Conservation (phyloP, 2,113 vertebrate species). For the Odocoileus virginianus region DNA sequence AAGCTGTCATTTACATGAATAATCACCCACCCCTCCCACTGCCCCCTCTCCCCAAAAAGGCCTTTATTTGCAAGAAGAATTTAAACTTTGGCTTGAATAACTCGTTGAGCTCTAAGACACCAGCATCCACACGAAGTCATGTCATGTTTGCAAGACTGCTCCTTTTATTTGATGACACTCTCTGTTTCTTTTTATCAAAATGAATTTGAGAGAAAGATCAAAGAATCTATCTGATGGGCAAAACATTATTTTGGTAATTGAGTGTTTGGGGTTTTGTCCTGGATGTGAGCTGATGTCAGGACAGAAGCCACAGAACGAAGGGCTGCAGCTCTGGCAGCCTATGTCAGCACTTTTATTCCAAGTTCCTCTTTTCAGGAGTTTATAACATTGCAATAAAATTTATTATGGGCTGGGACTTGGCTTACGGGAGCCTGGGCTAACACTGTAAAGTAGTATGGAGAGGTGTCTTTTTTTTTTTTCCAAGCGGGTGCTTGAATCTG, state of each 20-base stretch:
- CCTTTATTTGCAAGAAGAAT: slow-evolving; percentile 76
- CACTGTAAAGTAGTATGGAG: slow-evolving; percentile 31
- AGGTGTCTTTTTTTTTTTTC: not conserved
- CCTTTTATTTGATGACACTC: not conserved
- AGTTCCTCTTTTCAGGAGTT: slow-evolving; percentile 80
- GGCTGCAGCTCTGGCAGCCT: slow-evolving; percentile 47
- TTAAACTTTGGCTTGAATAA: slow-evolving; percentile 72
- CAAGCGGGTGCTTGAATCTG: not conserved
- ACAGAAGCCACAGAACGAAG: slow-evolving; percentile 59
- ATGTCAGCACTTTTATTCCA: slow-evolving; percentile 74
- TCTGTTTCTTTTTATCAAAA: slow-evolving; percentile 4
- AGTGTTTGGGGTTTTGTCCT: not conserved
- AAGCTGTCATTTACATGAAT: slow-evolving; percentile 83
- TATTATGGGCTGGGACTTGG: slow-evolving; percentile 64
- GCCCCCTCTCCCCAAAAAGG: not conserved
- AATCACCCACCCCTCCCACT: slow-evolving; percentile 56
- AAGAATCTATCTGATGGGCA: not conserved
- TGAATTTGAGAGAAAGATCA: slow-evolving; percentile 16
- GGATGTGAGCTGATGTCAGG: not conserved
- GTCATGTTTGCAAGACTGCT: slow-evolving; percentile 52
- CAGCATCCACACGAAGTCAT: slow-evolving; percentile 54
- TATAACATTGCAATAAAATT: slow-evolving; percentile 74
- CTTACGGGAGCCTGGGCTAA: not conserved
- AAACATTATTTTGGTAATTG: not conserved
- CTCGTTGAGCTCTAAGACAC: slow-evolving; percentile 59